A percentile compares a stretch with the other conserved stretches of the same genome.
Conservation (phyloP, 92 coral and sea anemone genomes). For the Anthopleura xanthogrammica region DNA sequence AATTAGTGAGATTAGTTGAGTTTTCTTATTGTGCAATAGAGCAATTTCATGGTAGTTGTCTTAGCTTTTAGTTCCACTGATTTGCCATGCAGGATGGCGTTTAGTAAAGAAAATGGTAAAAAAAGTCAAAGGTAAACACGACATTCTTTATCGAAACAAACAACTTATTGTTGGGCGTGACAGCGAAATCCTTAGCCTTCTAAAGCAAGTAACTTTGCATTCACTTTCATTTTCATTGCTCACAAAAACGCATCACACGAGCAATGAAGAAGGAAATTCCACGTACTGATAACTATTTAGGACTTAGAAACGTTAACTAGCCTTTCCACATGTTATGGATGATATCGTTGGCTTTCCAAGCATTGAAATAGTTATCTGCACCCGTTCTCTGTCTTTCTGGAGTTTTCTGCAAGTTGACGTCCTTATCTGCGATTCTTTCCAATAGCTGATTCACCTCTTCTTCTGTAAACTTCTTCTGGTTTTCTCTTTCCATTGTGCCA, state of each 20-base stretch:
- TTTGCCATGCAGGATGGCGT: too few relatives aligned
- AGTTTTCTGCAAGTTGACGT: slow-evolving; percentile 61
- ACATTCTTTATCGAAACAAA: too few relatives aligned
- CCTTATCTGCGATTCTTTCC: slow-evolving; percentile 78
- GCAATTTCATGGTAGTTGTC: too few relatives aligned
- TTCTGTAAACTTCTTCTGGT: slow-evolving; percentile 36
- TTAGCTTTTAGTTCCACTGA: too few relatives aligned
- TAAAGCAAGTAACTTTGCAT: not conserved
- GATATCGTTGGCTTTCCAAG: slow-evolving; percentile 50
- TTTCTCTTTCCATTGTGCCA: slow-evolving; percentile 4
- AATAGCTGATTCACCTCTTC: slow-evolving; percentile 52
- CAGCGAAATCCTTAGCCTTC: not conserved
- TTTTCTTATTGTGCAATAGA: too few relatives aligned
- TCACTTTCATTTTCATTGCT: not conserved
- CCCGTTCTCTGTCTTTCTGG: slow-evolving; percentile 84
- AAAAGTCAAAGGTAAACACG: too few relatives aligned
- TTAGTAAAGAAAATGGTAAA: too few relatives aligned
- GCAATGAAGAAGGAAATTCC: not conserved
- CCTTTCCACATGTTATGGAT: slow-evolving; percentile 3
- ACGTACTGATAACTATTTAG: too few relatives aligned
- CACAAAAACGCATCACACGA: not conserved
- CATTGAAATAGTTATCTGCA: slow-evolving; percentile 65
- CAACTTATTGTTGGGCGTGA: too few relatives aligned
- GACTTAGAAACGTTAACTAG: not conserved
- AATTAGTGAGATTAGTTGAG: too few relatives aligned